Evolutionary conservation across 2,888 invertebrate species (phyloP), one percentile per base, ranked within the genome.

Genomic region (Spodoptera picta): DNA sequence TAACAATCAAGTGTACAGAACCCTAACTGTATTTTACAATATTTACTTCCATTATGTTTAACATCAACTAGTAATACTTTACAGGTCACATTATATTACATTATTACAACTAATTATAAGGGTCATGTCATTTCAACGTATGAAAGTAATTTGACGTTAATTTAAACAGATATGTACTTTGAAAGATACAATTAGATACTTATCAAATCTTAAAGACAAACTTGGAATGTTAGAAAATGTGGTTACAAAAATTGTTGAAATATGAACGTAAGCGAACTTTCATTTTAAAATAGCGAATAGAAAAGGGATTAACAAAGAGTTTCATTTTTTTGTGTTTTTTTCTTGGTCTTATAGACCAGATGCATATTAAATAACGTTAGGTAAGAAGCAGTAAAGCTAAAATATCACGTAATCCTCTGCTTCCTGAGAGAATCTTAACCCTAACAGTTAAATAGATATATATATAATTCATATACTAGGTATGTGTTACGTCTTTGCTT

Each of bases 371-470:
- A 72, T 87, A 87, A 83, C 81, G 83, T 89, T 84, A 88, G 83
- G 79, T 83, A 87, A 86, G 89, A 91, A 92, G 93, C 93, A 86
- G 91, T 94, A 94, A 94, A 94, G 94, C 94, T 93, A 90, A 92
- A 90, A 91, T 94, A 94, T 94, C 94, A 94, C 94, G 83, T 82
- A 86, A 89, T 90, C 86, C 92, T 90, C 91, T 83, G 79, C 83
- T 77, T 79, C 65, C 66, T 68, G 80, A 89, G 92, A 94, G 92
- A 92, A 92, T 90, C 81, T 79, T 78, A 81, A 82, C 78, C 80
- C 74, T 80, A 84, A 90, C 69, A 88, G 84, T 88, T 86, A 87
- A 82, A 87, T 87, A 87, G 78, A 78, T 84, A 82, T 73, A 66
- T 73, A 51, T 54, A 51, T 54, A 51, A 54, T 54, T 43, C n/a